Percentiles rank a stretch among this genome's conserved stretches.
Evolutionary conservation across 2,113 vertebrate species (phyloP).

Genomic region (Vidua macroura): DNA sequence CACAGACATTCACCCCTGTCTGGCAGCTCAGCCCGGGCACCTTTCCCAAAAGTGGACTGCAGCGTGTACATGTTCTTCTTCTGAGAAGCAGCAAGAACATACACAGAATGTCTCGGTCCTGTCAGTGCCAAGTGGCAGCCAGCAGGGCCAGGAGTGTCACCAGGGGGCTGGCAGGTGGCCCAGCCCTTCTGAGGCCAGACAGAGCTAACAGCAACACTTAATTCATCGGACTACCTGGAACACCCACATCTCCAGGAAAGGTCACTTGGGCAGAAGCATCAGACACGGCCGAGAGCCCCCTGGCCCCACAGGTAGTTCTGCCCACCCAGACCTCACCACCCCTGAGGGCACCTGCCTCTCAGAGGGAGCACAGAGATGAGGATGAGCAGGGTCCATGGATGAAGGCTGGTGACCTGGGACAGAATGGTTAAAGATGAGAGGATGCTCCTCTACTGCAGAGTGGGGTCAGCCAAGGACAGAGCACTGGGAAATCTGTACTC

Average conservation of each 20-base stretch:
- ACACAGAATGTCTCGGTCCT: neutral
- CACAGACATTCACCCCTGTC: neutral
- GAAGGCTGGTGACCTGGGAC: neutral
- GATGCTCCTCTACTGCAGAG: neutral
- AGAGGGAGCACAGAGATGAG: neutral
- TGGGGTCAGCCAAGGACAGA: constrained; percentile 5
- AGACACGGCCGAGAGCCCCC: rapidly evolving
- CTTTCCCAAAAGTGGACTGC: neutral
- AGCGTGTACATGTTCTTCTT: neutral
- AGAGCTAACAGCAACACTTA: neutral
- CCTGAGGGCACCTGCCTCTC: neutral
- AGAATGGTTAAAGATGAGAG: neutral
- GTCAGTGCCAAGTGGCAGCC: neutral
- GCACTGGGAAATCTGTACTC: neutral
- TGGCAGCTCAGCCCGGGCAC: neutral
- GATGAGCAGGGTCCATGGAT: neutral
- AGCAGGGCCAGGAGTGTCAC: neutral
- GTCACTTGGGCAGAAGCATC: neutral
- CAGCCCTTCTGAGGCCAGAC: neutral
- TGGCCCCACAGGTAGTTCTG: neutral
- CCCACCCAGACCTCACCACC: neutral
- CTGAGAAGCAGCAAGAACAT: neutral
- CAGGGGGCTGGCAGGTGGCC: neutral
- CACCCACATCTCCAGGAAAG: neutral
- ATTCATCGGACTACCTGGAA: neutral